Conservation (phyloP, 2,113 vertebrate species). For the Leucopternis melanops region DNA sequence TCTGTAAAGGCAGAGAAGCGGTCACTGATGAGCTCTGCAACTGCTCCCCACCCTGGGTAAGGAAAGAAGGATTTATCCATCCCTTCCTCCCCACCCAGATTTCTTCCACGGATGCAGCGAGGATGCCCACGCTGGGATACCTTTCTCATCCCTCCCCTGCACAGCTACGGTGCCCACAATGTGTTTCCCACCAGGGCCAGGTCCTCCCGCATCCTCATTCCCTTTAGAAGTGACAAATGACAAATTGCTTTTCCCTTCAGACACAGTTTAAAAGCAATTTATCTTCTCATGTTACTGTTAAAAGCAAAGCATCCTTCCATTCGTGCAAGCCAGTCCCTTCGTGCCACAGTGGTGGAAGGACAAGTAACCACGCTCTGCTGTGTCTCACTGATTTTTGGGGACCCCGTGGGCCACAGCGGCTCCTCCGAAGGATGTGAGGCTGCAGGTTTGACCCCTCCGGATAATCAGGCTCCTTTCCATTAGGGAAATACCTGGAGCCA, state of each 20-base stretch:
- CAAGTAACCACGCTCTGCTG: background rate
- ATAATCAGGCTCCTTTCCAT: background rate
- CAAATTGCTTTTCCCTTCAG: background rate
- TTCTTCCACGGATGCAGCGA: background rate
- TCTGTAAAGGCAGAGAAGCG: background rate
- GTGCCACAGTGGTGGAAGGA: accelerated
- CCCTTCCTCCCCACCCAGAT: background rate
- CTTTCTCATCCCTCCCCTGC: background rate
- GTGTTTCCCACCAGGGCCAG: background rate
- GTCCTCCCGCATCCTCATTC: background rate
- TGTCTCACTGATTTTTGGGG: background rate
- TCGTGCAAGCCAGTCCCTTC: accelerated
- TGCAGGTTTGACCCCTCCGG: background rate
- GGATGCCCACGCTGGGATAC: accelerated
- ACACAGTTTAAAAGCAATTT: background rate
- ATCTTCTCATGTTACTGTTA: background rate
- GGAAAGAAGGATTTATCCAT: background rate
- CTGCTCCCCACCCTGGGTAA: background rate
- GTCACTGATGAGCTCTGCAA: background rate
- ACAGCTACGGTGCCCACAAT: accelerated
- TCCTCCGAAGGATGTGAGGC: background rate
- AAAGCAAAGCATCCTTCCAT: background rate
- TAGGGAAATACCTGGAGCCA: background rate
- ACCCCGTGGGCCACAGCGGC: accelerated
- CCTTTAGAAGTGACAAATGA: background rate